Base-by-base conservation (phyloP, 1,140 invertebrate genomes). In the Parasteatoda tepidariorum region DNA sequence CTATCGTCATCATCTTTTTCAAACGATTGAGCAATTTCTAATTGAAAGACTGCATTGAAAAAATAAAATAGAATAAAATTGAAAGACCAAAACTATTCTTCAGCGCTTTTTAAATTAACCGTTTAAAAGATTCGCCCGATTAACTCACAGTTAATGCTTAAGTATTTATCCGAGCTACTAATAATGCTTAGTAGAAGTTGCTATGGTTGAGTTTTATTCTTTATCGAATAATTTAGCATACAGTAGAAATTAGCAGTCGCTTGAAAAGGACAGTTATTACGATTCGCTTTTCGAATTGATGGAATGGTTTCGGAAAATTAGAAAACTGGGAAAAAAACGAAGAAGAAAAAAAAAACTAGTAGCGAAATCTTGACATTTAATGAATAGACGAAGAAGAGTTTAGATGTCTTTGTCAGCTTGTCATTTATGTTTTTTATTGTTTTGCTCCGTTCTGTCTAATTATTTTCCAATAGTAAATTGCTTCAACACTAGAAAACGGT, bases 251-350 rank as follows among this genome's bases (percentile, higher is more conserved):
- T 26, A 59, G n/a, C 57, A 7, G 9, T n/a, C 18, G 13, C 13
- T n/a, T 59, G n/a, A 59, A 22, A n/a, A n/a, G n/a, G n/a, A n/a
- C n/a, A 59, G 57, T 59, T 59, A 59, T 59, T 59, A 59, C 57
- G 9, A 24, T 18, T 7, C 24, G 9, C 57, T 24, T 24, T 24
- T n/a, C 24, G 9, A 26, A n/a, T 59, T 59, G 57, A 59, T 22
- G 24, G 57, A 24, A 59, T n/a, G 18, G 57, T 24, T n/a, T 59
- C 24, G n/a, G 57, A n/a, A 59, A 59, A 9, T 26, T 7, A 59
- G n/a, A 59, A 22, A 24, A 24, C 9, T 24, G 24, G 18, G n/a
- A 59, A 9, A 7, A 59, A 59, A 59, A 59, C 57, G 4, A 48
- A 48, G 11, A 48, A n/a, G n/a, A n/a, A n/a, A n/a, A n/a, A n/a